Conservation (phyloP, 2,113 vertebrate genomes). For the Onychostoma macrolepis region DNA sequence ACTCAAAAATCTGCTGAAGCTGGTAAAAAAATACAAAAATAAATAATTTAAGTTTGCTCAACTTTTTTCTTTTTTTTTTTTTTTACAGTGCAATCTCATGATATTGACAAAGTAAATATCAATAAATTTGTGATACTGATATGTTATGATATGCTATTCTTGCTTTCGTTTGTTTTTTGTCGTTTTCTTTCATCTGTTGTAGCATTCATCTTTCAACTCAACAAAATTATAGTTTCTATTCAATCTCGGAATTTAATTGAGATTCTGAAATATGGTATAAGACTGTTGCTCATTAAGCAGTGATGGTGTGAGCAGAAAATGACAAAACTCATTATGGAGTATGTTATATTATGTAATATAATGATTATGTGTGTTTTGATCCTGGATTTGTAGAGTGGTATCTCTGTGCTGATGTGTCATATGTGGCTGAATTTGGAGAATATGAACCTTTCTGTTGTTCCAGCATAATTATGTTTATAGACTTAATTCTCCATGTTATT, state of each 20-base stretch:
- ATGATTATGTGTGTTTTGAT: not conserved
- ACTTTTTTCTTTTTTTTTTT: too few relatives aligned
- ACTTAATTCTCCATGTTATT: not conserved
- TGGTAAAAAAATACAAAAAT: too few relatives aligned
- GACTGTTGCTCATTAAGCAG: not conserved
- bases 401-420: not conserved
- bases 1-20: too few relatives aligned
- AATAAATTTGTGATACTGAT: not conserved
- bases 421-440: not conserved
- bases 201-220: not conserved
- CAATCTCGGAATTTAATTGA: not conserved
- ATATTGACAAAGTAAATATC: not conserved
- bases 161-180: not conserved
- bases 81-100: too few relatives aligned
- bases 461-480: constrained; percentile 12
- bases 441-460: constrained; percentile 13
- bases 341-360: not conserved
- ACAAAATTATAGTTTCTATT: not conserved
- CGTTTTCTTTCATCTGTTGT: too few relatives aligned
- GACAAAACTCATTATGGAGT: not conserved
- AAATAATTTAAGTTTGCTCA: too few relatives aligned
- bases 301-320: not conserved
- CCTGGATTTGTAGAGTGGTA: not conserved
- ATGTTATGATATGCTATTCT: not conserved
- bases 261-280: not conserved